Evolutionary conservation across 1,140 invertebrate genomes (phyloP), one percentile per base, ranked within the genome.

Genomic region (Cydia strobilella): DNA sequence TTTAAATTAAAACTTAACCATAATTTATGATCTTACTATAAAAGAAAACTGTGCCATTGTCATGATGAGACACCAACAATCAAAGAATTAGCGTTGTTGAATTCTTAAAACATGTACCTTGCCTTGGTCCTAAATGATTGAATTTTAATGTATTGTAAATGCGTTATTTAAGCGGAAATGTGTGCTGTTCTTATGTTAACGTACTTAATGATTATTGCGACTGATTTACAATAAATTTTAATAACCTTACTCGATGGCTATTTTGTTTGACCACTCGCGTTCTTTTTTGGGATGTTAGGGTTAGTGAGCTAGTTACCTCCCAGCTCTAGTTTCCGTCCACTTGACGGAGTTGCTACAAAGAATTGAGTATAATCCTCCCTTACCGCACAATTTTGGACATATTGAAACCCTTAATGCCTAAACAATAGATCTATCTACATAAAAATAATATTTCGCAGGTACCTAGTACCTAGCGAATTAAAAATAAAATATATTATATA

Each of bases 181-280:
- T 54, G 35, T 73, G 72, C 20, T 59, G 54, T 59, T 23, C 27
- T 65, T 25, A n/a, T 63, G 5, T 74, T 74, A 63, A 63, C 77
- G 74, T 81, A 81, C 78, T 81, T 79, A 79, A 79, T 79, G 39
- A 72, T 72, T 77, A 76, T 77, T 69, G n/a, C 65, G 80, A 81
- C 80, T 81, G 80, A 81, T 81, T 79, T 78, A 69, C 54, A 79
- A 73, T 76, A 77, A 78, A 69, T 39, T 69, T 59, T 69, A 69
- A 78, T 74, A 74, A 74, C 71, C 73, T 74, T 35, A 20, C n/a
- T 62, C 20, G 18, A 31, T 63, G 20, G 62, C 20, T 23, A 35
- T 69, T 35, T 69, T 18, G 13, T 54, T 59, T 59, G 6, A 23
- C 54, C 20, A 59, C 20, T 31, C 5, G 31, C 31, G 31, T 31